Conservation (phyloP, 2,113 vertebrate species). For the Irena cyanogastra region DNA sequence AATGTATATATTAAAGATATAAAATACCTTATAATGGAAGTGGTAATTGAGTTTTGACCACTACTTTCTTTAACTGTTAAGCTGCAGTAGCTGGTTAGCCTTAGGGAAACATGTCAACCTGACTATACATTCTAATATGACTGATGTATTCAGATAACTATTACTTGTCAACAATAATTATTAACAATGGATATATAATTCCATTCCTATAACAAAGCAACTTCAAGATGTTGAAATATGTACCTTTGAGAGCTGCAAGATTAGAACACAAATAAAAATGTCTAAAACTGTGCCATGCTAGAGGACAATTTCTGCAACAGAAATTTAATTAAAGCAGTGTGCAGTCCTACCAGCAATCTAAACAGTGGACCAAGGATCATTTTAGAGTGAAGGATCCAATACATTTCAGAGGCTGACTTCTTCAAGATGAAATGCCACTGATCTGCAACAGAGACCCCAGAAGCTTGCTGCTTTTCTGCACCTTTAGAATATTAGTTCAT, state of each 20-base stretch:
- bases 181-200: slow-evolving; percentile 77
- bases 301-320: slow-evolving; percentile 63
- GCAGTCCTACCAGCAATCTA: slow-evolving; percentile 52
- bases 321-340: slow-evolving; percentile 59
- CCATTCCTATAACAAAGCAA: slow-evolving; percentile 76
- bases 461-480: slow-evolving; percentile 40
- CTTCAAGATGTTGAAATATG: slow-evolving; percentile 69
- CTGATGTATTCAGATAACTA: slow-evolving; percentile 70
- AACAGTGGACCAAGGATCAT: slow-evolving; percentile 12
- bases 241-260: slow-evolving; percentile 64
- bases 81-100: slow-evolving; percentile 48
- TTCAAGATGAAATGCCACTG: slow-evolving; percentile 40
- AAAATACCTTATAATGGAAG: slow-evolving; percentile 56
- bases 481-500: neutral
- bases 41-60: slow-evolving; percentile 59
- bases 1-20: slow-evolving; percentile 42
- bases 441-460: slow-evolving; percentile 5
- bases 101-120: slow-evolving; percentile 64
- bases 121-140: slow-evolving; percentile 71
- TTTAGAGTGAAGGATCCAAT: slow-evolving; percentile 34
- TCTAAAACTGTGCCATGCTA: slow-evolving; percentile 67
- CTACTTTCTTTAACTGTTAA: slow-evolving; percentile 46
- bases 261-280: slow-evolving; percentile 70
- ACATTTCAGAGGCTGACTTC: slow-evolving; percentile 38
- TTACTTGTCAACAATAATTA: slow-evolving; percentile 75